Conservation (phyloP, 2,888 invertebrate genomes). For the Luperina testacea region DNA sequence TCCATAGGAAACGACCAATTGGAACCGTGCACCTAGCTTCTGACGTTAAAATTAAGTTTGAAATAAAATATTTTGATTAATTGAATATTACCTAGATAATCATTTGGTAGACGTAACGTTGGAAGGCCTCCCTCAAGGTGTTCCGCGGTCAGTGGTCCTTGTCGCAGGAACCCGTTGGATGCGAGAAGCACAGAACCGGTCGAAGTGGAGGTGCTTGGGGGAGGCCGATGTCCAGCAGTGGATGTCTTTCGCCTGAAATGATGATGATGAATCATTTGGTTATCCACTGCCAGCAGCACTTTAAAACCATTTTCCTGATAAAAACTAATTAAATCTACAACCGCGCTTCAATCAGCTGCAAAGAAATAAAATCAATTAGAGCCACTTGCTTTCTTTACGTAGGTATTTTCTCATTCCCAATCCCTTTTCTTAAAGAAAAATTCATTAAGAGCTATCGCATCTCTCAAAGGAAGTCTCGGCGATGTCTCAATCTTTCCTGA, state of each 20-base stretch:
- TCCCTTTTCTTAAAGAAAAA: slow-evolving; percentile 59
- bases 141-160: too few species aligned
- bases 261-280: too few species aligned
- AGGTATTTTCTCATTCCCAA: slow-evolving; percentile 38
- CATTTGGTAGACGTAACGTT: neutral
- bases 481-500: slow-evolving; percentile 64
- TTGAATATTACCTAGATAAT: neutral
- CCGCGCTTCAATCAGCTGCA: slow-evolving; percentile 13
- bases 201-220: too few species aligned
- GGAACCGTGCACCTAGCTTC: neutral
- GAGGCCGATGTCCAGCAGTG: too few species aligned
- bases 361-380: slow-evolving; percentile 43
- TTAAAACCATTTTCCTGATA: neutral
- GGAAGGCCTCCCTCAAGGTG: too few species aligned
- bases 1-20: neutral
- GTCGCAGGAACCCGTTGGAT: too few species aligned
- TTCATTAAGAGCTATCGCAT: slow-evolving; percentile 61
- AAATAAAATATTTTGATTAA: neutral
- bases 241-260: too few species aligned
- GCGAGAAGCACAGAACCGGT: too few species aligned
- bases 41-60: too few species aligned
- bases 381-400: slow-evolving; percentile 21
- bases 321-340: slow-evolving; percentile 38
- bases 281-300: neutral
- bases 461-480: slow-evolving; percentile 55